These are phyloP conservation scores for Petrocephalus microphthalmus DNA, from an alignment of 2,113 vertebrate genomes.

Conservation along the genomic window DNA sequence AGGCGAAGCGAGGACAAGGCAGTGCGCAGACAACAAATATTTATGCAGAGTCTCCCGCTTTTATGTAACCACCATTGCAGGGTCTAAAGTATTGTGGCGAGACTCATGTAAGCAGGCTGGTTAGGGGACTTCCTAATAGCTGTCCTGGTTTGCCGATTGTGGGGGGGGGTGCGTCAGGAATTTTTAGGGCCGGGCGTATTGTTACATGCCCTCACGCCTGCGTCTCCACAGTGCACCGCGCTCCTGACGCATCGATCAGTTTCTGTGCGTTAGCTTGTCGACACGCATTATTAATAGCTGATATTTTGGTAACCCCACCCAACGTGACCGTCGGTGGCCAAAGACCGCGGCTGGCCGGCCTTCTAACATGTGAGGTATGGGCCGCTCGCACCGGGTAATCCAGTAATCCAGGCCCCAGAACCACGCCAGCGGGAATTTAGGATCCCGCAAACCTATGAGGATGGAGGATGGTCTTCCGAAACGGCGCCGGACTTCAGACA, in stretches of 20 bases:
- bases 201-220: background rate
- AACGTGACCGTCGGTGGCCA: background rate
- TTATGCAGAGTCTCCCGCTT: background rate
- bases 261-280: conserved; percentile 10
- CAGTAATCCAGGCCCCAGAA: background rate
- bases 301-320: conserved; percentile 25
- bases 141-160: background rate
- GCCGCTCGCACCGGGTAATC: too few relatives aligned
- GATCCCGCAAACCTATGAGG: background rate
- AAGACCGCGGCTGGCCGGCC: background rate
- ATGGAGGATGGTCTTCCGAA: conserved; percentile 16
- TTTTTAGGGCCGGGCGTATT: conserved; percentile 3
- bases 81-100: conserved; percentile 15
- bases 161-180: background rate
- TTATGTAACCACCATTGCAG: background rate
- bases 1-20: conserved; percentile 30
- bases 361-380: background rate
- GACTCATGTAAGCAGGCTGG: background rate
- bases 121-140: conserved; percentile 12
- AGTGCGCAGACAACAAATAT: conserved; percentile 16
- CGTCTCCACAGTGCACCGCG: background rate
- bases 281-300: conserved; percentile 32
- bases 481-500: conserved; percentile 33
- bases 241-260: background rate
- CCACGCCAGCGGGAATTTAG: background rate